phyloP scores from a whole-genome alignment of 1,140 invertebrate species.

The Drosophila pruinosa region DNA sequence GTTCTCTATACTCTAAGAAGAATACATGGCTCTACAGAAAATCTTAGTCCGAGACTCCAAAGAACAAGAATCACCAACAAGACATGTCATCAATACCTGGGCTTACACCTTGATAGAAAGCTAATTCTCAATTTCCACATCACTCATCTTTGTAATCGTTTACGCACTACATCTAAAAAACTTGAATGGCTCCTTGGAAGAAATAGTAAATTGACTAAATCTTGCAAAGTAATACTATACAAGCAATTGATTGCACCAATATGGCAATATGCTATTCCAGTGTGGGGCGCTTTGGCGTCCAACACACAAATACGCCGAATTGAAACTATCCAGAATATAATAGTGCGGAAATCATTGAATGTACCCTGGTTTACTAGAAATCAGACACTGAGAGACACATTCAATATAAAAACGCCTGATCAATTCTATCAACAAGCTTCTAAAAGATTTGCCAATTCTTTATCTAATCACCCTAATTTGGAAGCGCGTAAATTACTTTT shows the following conservation, averaged over 20 bases:
- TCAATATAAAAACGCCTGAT: neutral
- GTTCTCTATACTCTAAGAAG: neutral
- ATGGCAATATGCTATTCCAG: neutral
- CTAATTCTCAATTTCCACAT: neutral
- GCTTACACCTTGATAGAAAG: neutral
- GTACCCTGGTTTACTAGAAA: neutral
- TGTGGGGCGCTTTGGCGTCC: neutral
- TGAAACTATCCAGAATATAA: neutral
- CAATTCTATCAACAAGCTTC: neutral
- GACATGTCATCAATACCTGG: neutral
- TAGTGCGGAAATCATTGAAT: neutral
- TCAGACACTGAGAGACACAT: neutral
- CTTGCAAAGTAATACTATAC: neutral
- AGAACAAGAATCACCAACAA: neutral
- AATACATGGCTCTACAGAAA: neutral
- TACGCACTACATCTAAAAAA: neutral
- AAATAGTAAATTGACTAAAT: neutral
- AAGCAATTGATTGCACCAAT: conserved; percentile 2
- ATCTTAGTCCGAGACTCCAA: too few species aligned
- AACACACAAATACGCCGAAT: neutral
- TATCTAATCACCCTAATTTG: neutral
- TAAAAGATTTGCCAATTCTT: neutral
- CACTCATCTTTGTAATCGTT: neutral
- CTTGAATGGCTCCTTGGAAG: neutral
- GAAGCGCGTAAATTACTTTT: neutral